phyloP scores from a whole-genome alignment of 2,888 invertebrate species.

The Drosophila fungiperda region DNA sequence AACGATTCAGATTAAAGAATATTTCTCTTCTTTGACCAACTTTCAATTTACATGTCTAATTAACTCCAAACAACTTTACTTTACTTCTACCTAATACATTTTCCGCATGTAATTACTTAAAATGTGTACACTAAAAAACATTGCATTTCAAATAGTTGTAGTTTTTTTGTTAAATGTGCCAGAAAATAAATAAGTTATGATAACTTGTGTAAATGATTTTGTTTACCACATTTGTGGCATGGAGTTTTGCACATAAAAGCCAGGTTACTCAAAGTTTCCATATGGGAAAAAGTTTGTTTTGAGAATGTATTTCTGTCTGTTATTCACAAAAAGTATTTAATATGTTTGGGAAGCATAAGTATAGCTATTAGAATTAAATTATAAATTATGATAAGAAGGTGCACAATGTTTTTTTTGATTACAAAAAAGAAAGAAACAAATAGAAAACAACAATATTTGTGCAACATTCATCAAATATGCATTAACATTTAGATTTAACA shows the following conservation, averaged over 20 bases:
- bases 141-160: slow-evolving; percentile 7
- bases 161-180: slow-evolving; percentile 13
- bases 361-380: not conserved
- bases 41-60: slow-evolving; percentile 66
- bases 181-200: slow-evolving; percentile 14
- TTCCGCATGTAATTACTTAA: not conserved
- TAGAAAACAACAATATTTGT: not conserved
- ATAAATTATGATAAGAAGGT: not conserved
- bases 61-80: slow-evolving; percentile 42
- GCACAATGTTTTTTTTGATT: no score
- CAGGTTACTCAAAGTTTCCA: slow-evolving; percentile 6
- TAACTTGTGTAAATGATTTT: slow-evolving; percentile 11
- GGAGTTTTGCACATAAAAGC: not conserved
- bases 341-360: not conserved
- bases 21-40: slow-evolving; percentile 31
- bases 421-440: not conserved
- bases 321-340: no score
- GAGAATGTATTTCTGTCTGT: not conserved
- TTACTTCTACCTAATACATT: not conserved
- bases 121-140: not conserved
- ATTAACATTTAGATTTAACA: not conserved
- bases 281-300: not conserved
- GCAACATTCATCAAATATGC: not conserved
- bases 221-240: not conserved
- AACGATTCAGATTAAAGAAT: slow-evolving; percentile 38